Percentiles rank a stretch among this genome's conserved stretches.
Conservation (phyloP, 1,140 invertebrate genomes). For the Caenorhabditis tropicalis region DNA sequence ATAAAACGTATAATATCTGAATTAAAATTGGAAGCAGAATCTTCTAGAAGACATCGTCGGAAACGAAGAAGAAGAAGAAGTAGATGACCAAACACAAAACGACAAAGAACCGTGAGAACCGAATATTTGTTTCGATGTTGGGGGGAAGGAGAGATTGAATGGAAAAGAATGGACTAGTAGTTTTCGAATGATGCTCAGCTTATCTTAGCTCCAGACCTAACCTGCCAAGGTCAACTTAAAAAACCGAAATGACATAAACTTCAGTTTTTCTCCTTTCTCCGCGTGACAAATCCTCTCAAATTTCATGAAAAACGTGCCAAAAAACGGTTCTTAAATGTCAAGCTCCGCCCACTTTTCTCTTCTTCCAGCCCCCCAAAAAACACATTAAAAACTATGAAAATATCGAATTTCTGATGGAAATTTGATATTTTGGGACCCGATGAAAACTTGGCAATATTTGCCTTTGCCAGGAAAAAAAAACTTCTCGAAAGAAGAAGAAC, state of each 20-base stretch:
- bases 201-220: background rate
- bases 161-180: no score
- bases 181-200: no score
- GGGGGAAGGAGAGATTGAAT: no score
- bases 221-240: background rate
- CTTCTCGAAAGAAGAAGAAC: no score
- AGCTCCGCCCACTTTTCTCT: no score
- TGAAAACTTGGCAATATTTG: background rate
- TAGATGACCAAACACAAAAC: background rate
- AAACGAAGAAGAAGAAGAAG: background rate
- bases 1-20: no score
- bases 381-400: constrained; percentile 17
- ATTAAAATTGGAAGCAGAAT: no score
- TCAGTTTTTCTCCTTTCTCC: no score
- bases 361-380: background rate
- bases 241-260: no score
- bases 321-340: no score
- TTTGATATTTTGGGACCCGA: background rate
- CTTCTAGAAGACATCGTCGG: background rate
- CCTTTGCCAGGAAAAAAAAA: no score
- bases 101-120: background rate
- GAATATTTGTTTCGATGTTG: background rate
- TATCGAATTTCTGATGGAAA: background rate
- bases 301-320: background rate
- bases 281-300: background rate